Evolutionary conservation across 2,888 invertebrate species (phyloP).

Genomic region (Saturnia japonica): DNA sequence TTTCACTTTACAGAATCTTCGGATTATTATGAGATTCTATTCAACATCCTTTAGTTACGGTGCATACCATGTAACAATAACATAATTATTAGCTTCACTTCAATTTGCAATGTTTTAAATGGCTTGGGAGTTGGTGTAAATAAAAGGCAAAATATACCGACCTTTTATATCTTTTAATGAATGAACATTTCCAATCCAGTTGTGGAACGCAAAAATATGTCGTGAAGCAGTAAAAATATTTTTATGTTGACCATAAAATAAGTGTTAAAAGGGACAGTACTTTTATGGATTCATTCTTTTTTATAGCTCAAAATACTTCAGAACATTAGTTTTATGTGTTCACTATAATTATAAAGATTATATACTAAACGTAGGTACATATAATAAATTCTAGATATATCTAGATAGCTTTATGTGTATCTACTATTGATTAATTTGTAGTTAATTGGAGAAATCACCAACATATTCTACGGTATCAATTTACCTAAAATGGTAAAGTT

Average conservation of each 20-base stretch:
- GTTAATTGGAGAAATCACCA: too few relatives aligned
- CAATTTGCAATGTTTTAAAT: background rate
- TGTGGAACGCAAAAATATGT: conserved; percentile 28
- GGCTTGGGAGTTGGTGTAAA: background rate
- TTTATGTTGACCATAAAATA: conserved; percentile 32
- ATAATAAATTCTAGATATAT: background rate
- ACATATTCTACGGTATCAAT: too few relatives aligned
- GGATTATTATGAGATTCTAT: too few relatives aligned
- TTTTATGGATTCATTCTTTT: conserved; percentile 10
- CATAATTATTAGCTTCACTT: too few relatives aligned
- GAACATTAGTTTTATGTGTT: conserved; percentile 3
- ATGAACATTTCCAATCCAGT: conserved; percentile 15
- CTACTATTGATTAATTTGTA: too few relatives aligned
- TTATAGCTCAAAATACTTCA: conserved; percentile 1
- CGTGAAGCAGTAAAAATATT: conserved; percentile 26
- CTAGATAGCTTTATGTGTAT: too few relatives aligned
- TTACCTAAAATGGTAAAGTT: too few relatives aligned
- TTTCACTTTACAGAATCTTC: too few relatives aligned
- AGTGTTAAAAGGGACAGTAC: conserved; percentile 13
- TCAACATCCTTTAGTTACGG: too few relatives aligned
- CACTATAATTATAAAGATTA: background rate
- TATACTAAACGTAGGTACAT: background rate
- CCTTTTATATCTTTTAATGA: conserved; percentile 5
- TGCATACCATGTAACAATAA: too few relatives aligned
- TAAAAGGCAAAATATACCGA: background rate